Evolutionary conservation across 2,113 vertebrate species (phyloP).

Genomic region (Garra rufa): DNA sequence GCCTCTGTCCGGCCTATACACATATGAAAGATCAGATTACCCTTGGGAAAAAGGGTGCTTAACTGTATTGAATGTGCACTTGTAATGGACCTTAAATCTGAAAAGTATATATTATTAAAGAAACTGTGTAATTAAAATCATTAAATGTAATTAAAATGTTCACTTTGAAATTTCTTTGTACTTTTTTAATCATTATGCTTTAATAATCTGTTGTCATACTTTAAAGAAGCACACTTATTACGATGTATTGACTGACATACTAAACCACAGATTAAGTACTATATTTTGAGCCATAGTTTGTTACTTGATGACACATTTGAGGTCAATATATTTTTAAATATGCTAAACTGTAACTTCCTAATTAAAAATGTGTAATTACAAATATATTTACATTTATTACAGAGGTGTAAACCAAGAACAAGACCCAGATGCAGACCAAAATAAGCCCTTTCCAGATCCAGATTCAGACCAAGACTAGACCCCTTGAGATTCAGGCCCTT

Average conservation of each 20-base stretch:
- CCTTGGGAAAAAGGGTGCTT: neutral
- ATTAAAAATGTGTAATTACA: neutral
- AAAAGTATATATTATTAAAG: neutral
- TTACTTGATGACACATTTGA: neutral
- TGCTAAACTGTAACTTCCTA: neutral
- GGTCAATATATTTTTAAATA: neutral
- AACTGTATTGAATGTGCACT: neutral
- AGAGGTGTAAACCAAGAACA: neutral
- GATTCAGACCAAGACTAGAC: too few species aligned
- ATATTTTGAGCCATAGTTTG: neutral
- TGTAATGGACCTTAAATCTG: neutral
- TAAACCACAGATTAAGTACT: too few species aligned
- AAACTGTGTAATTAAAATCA: neutral
- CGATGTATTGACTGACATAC: too few species aligned
- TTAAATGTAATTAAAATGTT: neutral
- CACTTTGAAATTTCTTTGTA: neutral
- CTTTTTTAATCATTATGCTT: neutral
- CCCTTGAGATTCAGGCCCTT: too few species aligned
- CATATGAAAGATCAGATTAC: neutral
- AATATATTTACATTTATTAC: neutral
- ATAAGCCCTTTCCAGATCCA: too few species aligned
- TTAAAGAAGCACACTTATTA: neutral
- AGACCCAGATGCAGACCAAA: too few species aligned
- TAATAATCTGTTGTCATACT: neutral
- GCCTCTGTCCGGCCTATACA: slow-evolving; percentile 83